Evolutionary conservation across 2,113 vertebrate species (phyloP).

Genomic region (Plecturocebus donacophilus): DNA sequence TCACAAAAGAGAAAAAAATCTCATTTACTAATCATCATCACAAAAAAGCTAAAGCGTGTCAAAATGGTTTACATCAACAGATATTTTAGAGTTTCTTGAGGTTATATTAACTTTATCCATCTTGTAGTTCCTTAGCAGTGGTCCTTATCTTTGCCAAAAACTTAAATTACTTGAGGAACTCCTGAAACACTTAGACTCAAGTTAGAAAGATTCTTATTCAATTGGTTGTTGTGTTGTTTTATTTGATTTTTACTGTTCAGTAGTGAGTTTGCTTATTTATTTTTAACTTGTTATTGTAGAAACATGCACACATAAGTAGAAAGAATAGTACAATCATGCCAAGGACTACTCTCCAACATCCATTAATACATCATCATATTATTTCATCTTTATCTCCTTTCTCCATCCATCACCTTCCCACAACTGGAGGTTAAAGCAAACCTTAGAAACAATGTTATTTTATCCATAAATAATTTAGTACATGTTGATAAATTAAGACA

Average conservation of each 20-base stretch:
- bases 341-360: not conserved
- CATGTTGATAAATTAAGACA: not conserved
- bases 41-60: not conserved
- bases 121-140: not conserved
- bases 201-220: not conserved
- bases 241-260: not conserved
- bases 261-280: not conserved
- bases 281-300: not conserved
- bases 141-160: not conserved
- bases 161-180: not conserved
- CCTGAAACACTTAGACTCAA: not conserved
- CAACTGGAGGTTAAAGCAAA: not conserved
- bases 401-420: not conserved
- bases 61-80: not conserved
- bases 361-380: not conserved
- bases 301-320: not conserved
- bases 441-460: not conserved
- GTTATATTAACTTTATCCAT: not conserved
- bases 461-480: not conserved
- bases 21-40: not conserved
- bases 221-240: not conserved
- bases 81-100: not conserved
- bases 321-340: not conserved
- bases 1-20: not conserved
- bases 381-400: not conserved